Conservation (phyloP, 2,888 invertebrate species). For the Lymantria dispar region DNA sequence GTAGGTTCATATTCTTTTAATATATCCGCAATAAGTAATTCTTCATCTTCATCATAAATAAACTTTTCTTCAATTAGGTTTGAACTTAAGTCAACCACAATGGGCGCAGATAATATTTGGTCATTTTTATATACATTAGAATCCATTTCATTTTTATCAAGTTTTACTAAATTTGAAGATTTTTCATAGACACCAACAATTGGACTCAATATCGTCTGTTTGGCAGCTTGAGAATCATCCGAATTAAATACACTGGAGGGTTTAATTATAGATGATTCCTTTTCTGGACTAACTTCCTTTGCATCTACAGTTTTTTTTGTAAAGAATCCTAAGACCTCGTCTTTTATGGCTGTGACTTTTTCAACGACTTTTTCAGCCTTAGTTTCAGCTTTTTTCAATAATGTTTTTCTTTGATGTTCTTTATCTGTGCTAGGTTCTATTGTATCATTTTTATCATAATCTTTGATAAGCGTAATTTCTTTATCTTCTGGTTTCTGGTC, state of each 20-base stretch:
- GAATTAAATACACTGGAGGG: no score
- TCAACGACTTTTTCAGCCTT: conserved; percentile 25
- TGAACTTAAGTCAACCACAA: neutral
- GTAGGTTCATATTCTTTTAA: conserved; percentile 29
- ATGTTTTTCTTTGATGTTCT: conserved; percentile 25
- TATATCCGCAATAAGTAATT: conserved; percentile 27
- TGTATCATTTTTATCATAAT: neutral
- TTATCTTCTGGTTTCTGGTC: neutral
- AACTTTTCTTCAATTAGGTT: conserved; percentile 4
- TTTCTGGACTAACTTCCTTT: conserved; percentile 52
- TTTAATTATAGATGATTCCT: conserved; percentile 15
- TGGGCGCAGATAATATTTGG: neutral
- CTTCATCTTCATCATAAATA: conserved; percentile 25
- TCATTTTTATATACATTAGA: neutral
- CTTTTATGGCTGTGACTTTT: conserved; percentile 22
- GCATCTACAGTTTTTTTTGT: conserved; percentile 28
- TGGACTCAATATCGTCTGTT: neutral
- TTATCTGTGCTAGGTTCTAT: conserved; percentile 12
- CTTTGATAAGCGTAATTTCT: neutral
- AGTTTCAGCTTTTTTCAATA: conserved; percentile 24
- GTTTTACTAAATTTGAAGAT: neutral
- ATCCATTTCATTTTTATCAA: neutral
- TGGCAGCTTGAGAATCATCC: neutral
- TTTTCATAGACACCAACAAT: neutral
- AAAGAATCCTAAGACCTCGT: conserved; percentile 30